These are phyloP conservation scores for Setipinna tenuifilis DNA, from an alignment of 2,797 vertebrate species.

Conservation along the genomic window DNA sequence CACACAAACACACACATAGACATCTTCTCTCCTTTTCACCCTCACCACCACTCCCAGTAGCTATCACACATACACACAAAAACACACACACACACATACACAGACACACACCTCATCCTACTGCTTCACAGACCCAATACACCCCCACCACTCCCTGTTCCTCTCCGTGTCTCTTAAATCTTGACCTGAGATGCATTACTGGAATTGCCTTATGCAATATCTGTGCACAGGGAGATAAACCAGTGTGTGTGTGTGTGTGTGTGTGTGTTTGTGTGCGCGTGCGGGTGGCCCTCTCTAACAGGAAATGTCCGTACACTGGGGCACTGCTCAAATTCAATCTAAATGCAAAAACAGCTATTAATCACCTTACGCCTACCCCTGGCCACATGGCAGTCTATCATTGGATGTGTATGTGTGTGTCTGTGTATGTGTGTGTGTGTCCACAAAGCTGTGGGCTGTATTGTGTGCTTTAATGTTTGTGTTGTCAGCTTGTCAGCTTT, in stretches of 20 bases:
- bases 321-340: constrained; percentile 49
- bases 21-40: not conserved
- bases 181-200: constrained; percentile 44
- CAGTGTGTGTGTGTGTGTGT: constrained; percentile 27
- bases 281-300: constrained; percentile 33
- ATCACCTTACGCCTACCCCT: constrained; percentile 37
- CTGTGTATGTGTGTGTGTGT: constrained; percentile 2
- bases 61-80: not conserved
- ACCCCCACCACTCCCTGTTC: not conserved
- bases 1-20: not conserved
- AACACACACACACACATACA: not conserved
- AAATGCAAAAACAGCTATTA: constrained; percentile 55
- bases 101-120: not conserved
- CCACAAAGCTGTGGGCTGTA: constrained; percentile 22
- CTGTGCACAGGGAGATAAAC: constrained; percentile 22
- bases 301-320: constrained; percentile 35
- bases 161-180: constrained; percentile 42
- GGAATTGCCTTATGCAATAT: constrained; percentile 52
- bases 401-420: constrained; percentile 25
- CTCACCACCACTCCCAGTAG: not conserved
- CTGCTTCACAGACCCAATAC: not conserved
- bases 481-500: constrained; percentile 18
- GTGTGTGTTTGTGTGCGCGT: constrained; percentile 30
- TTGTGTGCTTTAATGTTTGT: constrained; percentile 4
- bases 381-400: constrained; percentile 39